Percentiles rank a stretch among this genome's conserved stretches.
These are phyloP conservation scores for Pelecanus crispus DNA, from an alignment of 2,113 vertebrate species.

Conservation along the genomic window DNA sequence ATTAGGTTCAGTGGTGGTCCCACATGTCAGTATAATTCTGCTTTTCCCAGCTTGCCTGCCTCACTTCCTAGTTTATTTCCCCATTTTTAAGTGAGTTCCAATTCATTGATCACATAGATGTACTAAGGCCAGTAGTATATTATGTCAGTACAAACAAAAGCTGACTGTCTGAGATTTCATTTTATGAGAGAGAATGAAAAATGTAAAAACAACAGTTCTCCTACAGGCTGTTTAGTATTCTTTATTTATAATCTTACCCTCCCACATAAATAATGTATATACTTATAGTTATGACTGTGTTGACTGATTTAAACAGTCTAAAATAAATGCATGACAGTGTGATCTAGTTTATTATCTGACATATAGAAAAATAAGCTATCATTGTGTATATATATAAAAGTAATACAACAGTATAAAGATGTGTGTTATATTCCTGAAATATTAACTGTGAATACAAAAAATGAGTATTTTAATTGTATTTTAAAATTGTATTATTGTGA, in stretches of 20 bases:
- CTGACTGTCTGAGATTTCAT: not conserved
- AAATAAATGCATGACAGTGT: not conserved
- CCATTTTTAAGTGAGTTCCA: not conserved
- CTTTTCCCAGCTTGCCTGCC: not conserved
- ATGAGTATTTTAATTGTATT: not conserved
- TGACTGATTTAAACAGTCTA: not conserved
- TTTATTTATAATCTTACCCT: not conserved
- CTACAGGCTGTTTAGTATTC: not conserved
- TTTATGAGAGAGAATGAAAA: not conserved
- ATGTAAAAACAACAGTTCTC: not conserved
- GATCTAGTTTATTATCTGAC: not conserved
- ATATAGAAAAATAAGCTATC: not conserved
- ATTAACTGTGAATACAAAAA: not conserved
- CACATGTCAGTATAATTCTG: not conserved
- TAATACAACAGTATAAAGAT: not conserved
- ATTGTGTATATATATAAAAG: not conserved
- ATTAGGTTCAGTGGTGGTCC: not conserved
- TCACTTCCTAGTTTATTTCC: not conserved
- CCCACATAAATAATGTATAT: not conserved
- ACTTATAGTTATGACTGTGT: not conserved
- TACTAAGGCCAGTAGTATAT: not conserved
- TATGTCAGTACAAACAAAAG: not conserved
- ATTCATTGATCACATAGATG: not conserved
- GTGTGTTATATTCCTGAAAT: not conserved
- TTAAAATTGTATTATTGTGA: not conserved